phyloP scores from a whole-genome alignment of 2,113 vertebrate genomes.

The Climacteris rufus region DNA sequence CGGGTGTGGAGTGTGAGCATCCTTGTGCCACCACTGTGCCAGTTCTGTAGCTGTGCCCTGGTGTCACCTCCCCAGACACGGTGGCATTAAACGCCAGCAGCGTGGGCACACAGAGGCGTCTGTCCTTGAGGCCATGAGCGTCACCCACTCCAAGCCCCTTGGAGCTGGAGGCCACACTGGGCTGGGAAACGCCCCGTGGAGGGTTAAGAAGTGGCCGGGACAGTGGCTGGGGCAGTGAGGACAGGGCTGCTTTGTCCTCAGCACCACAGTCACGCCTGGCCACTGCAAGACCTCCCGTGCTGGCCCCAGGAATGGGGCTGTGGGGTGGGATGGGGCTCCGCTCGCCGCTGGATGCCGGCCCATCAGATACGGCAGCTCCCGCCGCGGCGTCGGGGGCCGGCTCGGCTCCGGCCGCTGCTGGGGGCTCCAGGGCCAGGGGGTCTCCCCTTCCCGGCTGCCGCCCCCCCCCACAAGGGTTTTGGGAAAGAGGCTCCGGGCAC shows the following conservation, averaged over 20 bases:
- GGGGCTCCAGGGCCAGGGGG: not conserved
- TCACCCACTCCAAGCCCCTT: not conserved
- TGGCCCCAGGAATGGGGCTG: not conserved
- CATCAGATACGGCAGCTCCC: constrained; percentile 20
- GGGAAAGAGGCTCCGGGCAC: not conserved
- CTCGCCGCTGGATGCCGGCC: not conserved
- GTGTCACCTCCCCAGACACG: not conserved
- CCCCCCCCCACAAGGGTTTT: not conserved
- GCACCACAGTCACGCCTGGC: not conserved
- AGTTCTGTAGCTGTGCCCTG: accelerated
- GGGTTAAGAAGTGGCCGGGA: not conserved
- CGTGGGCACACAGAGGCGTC: not conserved
- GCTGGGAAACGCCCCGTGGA: accelerated
- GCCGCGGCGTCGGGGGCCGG: not conserved
- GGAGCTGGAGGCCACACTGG: accelerated
- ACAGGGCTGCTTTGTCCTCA: not conserved
- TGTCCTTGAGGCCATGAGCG: not conserved
- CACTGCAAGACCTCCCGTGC: not conserved
- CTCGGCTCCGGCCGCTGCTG: not conserved
- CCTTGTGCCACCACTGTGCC: accelerated
- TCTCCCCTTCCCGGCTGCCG: not conserved
- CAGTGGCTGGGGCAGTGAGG: not conserved
- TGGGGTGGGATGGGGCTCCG: not conserved
- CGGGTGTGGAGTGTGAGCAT: accelerated
- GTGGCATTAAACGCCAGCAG: not conserved